phyloP scores from a whole-genome alignment of 2,888 invertebrate species.

The Acanthosepion esculentum region DNA sequence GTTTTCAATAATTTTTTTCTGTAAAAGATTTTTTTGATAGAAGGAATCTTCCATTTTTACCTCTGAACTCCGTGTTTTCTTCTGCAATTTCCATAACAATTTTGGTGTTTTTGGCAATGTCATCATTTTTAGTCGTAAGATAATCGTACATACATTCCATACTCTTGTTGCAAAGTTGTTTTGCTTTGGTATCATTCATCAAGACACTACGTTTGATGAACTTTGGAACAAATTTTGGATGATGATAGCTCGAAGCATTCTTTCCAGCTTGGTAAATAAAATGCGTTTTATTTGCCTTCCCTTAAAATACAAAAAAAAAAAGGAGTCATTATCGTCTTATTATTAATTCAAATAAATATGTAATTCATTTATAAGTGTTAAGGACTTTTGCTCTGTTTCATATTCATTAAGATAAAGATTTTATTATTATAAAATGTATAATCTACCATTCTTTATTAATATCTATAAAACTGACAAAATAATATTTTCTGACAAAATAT shows the following conservation, averaged over 20 bases:
- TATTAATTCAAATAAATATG: too few species aligned
- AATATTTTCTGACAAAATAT: too few species aligned
- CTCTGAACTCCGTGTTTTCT: conserved; percentile 35
- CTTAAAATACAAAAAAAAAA: neutral
- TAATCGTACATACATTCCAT: conserved; percentile 47
- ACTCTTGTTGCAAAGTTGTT: neutral
- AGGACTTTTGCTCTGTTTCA: too few species aligned
- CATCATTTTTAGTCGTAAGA: neutral
- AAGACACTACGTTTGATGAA: neutral
- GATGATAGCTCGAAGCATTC: neutral
- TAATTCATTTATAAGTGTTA: too few species aligned
- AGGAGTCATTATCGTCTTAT: too few species aligned
- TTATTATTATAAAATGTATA: too few species aligned
- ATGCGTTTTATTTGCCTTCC: neutral
- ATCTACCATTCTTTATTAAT: too few species aligned
- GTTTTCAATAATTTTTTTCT: neutral
- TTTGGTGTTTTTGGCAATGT: conserved; percentile 43
- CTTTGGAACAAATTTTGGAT: neutral
- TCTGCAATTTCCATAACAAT: neutral
- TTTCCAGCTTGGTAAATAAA: conserved; percentile 38
- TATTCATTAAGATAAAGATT: too few species aligned
- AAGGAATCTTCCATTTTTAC: neutral
- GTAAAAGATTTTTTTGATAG: neutral
- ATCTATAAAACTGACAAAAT: too few species aligned
- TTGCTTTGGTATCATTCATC: conserved; percentile 52